Percentiles rank a stretch among this genome's conserved stretches.
These are phyloP conservation scores for Lerema accius DNA, from an alignment of 1,140 invertebrate genomes.

Conservation along the genomic window DNA sequence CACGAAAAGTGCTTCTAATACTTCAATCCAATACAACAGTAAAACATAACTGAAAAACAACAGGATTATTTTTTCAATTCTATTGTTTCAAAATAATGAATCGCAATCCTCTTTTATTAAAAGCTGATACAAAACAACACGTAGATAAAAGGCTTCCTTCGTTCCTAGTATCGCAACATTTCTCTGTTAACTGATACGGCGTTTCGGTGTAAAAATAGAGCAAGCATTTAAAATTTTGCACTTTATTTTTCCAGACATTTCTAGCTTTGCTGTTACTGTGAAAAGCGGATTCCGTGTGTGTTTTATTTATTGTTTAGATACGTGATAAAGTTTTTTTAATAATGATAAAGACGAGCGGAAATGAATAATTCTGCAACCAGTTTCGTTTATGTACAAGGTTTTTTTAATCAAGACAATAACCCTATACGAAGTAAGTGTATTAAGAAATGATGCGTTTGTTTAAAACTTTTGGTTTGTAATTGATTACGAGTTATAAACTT, in stretches of 20 bases:
- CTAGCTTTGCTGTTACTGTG: background rate
- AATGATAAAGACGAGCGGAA: too few species aligned
- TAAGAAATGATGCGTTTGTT: too few species aligned
- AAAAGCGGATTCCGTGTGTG: background rate
- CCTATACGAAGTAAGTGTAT: too few species aligned
- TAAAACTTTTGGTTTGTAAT: too few species aligned
- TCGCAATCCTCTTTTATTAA: conserved; percentile 8
- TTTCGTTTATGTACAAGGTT: too few species aligned
- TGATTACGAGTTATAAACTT: too few species aligned
- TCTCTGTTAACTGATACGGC: conserved; percentile 6
- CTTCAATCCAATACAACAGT: background rate
- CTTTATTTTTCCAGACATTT: conserved; percentile 3
- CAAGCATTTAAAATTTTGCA: background rate
- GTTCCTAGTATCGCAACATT: conserved; percentile 5
- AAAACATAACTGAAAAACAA: background rate
- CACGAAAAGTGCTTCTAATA: too few species aligned
- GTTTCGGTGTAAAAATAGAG: background rate
- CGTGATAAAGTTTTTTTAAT: too few species aligned
- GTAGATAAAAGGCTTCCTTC: conserved; percentile 11
- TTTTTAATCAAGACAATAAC: too few species aligned
- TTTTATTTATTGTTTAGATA: background rate
- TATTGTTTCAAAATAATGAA: conserved; percentile 14
- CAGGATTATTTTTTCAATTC: background rate
- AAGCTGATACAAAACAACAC: conserved; percentile 14
- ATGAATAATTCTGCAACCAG: too few species aligned